Percentiles rank a stretch among this genome's conserved stretches.
Conservation (phyloP, 2,113 vertebrate genomes). For the Cyanoderma ruficeps region DNA sequence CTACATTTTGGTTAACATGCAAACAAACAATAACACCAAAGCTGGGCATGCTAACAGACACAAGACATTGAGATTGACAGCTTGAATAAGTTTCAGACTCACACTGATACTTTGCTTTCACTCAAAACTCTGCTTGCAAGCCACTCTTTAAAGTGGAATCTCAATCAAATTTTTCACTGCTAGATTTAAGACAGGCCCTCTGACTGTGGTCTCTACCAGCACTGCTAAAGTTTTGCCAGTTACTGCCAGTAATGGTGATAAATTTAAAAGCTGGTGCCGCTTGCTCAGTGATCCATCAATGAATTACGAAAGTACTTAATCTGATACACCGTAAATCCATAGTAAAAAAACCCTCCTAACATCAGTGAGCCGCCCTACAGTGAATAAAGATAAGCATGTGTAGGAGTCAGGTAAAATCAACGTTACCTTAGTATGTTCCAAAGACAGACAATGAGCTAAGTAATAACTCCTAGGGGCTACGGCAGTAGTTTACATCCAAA, state of each 20-base stretch:
- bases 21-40: slow-evolving; percentile 27
- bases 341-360: neutral
- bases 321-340: neutral
- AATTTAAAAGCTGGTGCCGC: neutral
- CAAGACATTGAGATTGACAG: slow-evolving; percentile 59
- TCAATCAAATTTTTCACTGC: neutral
- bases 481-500: neutral
- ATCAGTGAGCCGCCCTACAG: neutral
- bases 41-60: slow-evolving; percentile 41
- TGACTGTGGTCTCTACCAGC: neutral
- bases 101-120: slow-evolving; percentile 62
- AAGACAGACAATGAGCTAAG: neutral
- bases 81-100: slow-evolving; percentile 70
- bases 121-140: slow-evolving; percentile 47
- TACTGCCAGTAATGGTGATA: neutral
- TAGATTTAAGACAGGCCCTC: neutral
- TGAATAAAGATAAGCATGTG: neutral
- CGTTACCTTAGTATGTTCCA: neutral
- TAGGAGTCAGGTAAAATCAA: neutral
- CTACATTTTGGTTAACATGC: neutral
- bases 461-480: neutral
- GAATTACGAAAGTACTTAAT: neutral
- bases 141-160: neutral
- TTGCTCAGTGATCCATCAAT: neutral
- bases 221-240: neutral